Percentiles rank a stretch among this genome's conserved stretches.
These are phyloP conservation scores for Pocillopora meandrina DNA, from an alignment of 92 coral and sea anemone species.

Conservation along the genomic window DNA sequence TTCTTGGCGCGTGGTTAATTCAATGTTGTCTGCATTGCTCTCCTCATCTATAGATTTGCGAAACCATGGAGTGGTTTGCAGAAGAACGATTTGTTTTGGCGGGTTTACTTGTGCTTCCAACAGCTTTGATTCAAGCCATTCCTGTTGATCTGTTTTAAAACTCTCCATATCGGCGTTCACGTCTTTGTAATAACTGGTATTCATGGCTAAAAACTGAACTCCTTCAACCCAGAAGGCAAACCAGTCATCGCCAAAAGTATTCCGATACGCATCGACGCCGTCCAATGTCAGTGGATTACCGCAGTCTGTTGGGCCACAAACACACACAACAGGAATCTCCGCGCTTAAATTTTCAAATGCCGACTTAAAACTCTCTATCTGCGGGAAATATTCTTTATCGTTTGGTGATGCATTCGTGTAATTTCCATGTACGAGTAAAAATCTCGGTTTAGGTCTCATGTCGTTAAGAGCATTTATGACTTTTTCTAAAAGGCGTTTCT, in stretches of 20 bases:
- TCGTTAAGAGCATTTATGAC: slow-evolving; percentile 55
- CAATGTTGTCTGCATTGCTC: slow-evolving; percentile 52
- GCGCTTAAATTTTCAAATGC: slow-evolving; percentile 63
- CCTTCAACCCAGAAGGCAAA: slow-evolving; percentile 92
- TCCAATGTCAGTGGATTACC: slow-evolving; percentile 58
- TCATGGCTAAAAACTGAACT: slow-evolving; percentile 73
- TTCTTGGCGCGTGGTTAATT: slow-evolving; percentile 53
- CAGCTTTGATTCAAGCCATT: slow-evolving; percentile 81
- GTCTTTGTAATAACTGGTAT: slow-evolving; percentile 68
- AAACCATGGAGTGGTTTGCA: slow-evolving; percentile 78
- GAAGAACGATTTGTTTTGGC: slow-evolving; percentile 69
- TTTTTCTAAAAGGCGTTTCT: slow-evolving; percentile 56
- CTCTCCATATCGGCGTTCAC: slow-evolving; percentile 38
- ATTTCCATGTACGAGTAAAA: slow-evolving; percentile 75
- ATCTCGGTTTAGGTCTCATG: slow-evolving; percentile 85
- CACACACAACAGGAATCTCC: slow-evolving; percentile 82
- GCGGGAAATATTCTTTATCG: slow-evolving; percentile 71
- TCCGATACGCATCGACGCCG: slow-evolving; percentile 69
- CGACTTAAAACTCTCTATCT: slow-evolving; percentile 75
- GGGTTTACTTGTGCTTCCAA: slow-evolving; percentile 87
- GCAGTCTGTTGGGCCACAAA: slow-evolving; percentile 76
- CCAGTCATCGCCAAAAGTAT: slow-evolving; percentile 88
- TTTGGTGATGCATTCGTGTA: slow-evolving; percentile 68
- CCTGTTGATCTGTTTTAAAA: slow-evolving; percentile 67
- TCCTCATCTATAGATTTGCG: slow-evolving; percentile 61